These are phyloP conservation scores for Acrocyrtus sp. DNA, from an alignment of 2,888 invertebrate genomes.

Conservation along the genomic window DNA sequence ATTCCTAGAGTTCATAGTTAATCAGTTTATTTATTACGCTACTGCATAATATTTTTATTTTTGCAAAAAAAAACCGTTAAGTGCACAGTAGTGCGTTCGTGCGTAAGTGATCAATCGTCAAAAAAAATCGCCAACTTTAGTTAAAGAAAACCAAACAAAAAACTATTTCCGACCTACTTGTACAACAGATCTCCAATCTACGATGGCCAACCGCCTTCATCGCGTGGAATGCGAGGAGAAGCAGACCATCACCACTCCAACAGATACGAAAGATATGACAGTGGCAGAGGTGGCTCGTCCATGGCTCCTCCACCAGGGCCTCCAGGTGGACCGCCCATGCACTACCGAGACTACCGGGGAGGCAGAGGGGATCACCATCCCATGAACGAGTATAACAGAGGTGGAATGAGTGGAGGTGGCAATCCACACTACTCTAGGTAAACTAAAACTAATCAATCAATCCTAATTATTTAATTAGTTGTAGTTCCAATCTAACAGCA, in stretches of 20 bases:
- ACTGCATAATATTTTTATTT: too few relatives aligned
- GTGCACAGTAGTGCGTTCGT: background rate
- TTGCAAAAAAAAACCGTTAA: too few relatives aligned
- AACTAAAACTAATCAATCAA: too few relatives aligned
- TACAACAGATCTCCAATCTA: conserved; percentile 41
- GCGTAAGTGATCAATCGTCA: background rate
- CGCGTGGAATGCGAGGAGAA: conserved; percentile 36
- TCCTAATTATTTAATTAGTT: background rate
- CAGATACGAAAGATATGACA: conserved; percentile 50
- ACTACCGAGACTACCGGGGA: conserved; percentile 56
- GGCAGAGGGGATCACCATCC: conserved; percentile 45
- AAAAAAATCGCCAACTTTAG: too few relatives aligned
- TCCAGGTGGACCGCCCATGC: conserved; percentile 42
- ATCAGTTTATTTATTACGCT: too few relatives aligned
- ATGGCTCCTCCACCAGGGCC: conserved; percentile 29
- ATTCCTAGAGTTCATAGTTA: too few relatives aligned
- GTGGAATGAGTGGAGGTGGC: conserved; percentile 22
- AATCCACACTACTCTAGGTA: conserved; percentile 39
- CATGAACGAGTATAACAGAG: conserved; percentile 28
- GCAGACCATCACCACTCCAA: conserved; percentile 44
- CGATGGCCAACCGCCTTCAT: conserved; percentile 35
- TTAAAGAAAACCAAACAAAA: background rate
- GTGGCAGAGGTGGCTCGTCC: conserved; percentile 7
- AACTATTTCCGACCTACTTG: background rate
- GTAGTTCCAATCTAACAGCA: background rate